Percentiles rank a stretch among this genome's conserved stretches.
phyloP scores from a whole-genome alignment of 2,113 vertebrate genomes.

The Megalops atlanticus region DNA sequence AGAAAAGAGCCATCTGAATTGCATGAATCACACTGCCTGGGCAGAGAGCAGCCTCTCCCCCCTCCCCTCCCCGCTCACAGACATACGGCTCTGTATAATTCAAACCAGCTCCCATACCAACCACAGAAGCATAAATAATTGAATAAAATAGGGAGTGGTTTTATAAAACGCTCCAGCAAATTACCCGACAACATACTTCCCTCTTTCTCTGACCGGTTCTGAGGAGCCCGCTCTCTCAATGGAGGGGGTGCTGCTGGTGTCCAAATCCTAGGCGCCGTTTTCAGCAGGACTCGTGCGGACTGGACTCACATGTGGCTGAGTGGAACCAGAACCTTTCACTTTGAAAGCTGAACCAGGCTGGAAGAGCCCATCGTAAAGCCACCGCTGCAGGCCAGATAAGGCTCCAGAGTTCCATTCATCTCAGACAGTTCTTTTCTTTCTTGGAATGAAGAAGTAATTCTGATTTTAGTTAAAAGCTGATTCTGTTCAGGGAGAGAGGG shows the following conservation, averaged over 20 bases:
- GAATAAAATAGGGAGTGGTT: slow-evolving; percentile 66
- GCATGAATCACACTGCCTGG: slow-evolving; percentile 7
- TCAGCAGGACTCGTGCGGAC: neutral
- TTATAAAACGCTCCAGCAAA: slow-evolving; percentile 66
- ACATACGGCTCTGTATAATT: slow-evolving; percentile 59
- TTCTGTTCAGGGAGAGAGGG: neutral
- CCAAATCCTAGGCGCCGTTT: neutral
- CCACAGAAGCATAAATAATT: slow-evolving; percentile 76
- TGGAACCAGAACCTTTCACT: too few relatives aligned
- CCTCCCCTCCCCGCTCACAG: slow-evolving; percentile 42
- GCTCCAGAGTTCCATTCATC: neutral
- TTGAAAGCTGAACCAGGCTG: too few relatives aligned
- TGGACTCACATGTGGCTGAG: too few relatives aligned
- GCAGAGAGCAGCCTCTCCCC: slow-evolving; percentile 22
- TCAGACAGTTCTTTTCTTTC: neutral
- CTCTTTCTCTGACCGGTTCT: slow-evolving; percentile 40
- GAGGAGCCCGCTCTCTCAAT: slow-evolving; percentile 53
- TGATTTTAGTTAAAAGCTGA: neutral
- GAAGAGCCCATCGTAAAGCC: too few relatives aligned
- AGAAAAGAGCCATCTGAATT: neutral
- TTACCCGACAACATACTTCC: slow-evolving; percentile 60
- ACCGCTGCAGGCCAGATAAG: too few relatives aligned
- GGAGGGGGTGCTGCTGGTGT: slow-evolving; percentile 32
- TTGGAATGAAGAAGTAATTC: neutral
- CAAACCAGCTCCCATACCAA: slow-evolving; percentile 65